A percentile compares a stretch with the other conserved stretches of the same genome.
These are phyloP conservation scores for Diarsia brunnea DNA, from an alignment of 2,888 invertebrate genomes.

Conservation along the genomic window DNA sequence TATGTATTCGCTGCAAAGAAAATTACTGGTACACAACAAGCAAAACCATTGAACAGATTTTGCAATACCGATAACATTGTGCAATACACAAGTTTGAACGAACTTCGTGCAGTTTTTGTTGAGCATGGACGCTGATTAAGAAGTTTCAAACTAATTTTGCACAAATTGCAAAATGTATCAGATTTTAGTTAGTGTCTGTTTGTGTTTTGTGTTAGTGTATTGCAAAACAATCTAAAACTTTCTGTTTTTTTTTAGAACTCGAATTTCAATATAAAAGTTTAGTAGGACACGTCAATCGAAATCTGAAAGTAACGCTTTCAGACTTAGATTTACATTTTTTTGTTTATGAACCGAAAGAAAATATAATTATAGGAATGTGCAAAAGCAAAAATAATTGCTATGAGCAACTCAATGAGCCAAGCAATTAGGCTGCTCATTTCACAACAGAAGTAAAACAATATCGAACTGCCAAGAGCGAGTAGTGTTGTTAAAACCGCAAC, in stretches of 20 bases:
- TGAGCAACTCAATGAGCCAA: neutral
- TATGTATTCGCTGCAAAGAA: conserved; percentile 47
- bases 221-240: conserved; percentile 37
- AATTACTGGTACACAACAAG: conserved; percentile 38
- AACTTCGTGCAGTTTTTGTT: conserved; percentile 62
- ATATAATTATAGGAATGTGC: neutral
- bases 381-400: neutral
- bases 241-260: neutral
- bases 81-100: conserved; percentile 58
- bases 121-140: conserved; percentile 53
- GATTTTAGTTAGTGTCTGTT: conserved; percentile 44
- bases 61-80: conserved; percentile 60
- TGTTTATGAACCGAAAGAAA: neutral
- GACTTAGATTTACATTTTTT: no score
- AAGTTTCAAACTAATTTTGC: conserved; percentile 64
- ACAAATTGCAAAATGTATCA: conserved; percentile 57
- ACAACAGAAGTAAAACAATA: conserved; percentile 12
- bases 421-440: neutral
- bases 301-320: neutral
- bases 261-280: neutral
- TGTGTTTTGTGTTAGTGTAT: conserved; percentile 34
- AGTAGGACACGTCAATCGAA: neutral
- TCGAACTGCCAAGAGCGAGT: neutral
- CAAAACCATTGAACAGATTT: conserved; percentile 54
- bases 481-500: neutral